Base-by-base conservation (phyloP, 2,888 invertebrate species). In the Cosmopolites sordidus region DNA sequence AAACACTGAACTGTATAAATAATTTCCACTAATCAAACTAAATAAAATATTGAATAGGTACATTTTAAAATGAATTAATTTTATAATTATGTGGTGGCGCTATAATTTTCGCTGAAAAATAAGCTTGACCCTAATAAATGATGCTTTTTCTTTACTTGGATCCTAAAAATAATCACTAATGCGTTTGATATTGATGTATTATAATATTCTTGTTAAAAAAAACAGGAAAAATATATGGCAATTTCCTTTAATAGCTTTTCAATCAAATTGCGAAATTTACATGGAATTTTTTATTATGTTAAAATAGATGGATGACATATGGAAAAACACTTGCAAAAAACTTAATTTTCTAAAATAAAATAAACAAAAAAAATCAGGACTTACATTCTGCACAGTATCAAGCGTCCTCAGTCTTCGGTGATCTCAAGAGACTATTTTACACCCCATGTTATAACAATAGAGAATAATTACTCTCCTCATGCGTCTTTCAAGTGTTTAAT, bases 391-490 rank as follows among this genome's bases (percentile, higher is more conserved):
- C 11, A 33, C 33, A 33, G 33, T 33, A 12, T 33, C 8, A 33
- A 5, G 22, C 22, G 33, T n/a, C 3, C n/a, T 11, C 33, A 27
- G 33, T 33, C 33, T 33, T 33, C 33, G 12, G 12, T 33, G 33
- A 33, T 33, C 33, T 52, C 22, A 37, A 54, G 46, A 46, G 43
- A 43, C 51, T 41, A 43, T 38, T 41, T 51, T 37, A 22, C 56
- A 56, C 48, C 48, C 56, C 56, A 56, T 48, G 42, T 51, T 52
- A 55, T 46, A 48, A 56, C 51, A 48, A 56, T 52, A 45, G 45
- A 48, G 42, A 43, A 52, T 48, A 33, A 44, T 55, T 55, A 48
- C 51, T 48, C 29, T 33, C 49, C n/a, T n/a, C n/a, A n/a, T n/a
- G 44, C 50, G 30, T 55, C 51, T 27, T n/a, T 55, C 48, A 51